Percentiles rank a stretch among this genome's conserved stretches.
These are phyloP conservation scores for Ochropleura plecta DNA, from an alignment of 2,888 invertebrate genomes.

Conservation along the genomic window DNA sequence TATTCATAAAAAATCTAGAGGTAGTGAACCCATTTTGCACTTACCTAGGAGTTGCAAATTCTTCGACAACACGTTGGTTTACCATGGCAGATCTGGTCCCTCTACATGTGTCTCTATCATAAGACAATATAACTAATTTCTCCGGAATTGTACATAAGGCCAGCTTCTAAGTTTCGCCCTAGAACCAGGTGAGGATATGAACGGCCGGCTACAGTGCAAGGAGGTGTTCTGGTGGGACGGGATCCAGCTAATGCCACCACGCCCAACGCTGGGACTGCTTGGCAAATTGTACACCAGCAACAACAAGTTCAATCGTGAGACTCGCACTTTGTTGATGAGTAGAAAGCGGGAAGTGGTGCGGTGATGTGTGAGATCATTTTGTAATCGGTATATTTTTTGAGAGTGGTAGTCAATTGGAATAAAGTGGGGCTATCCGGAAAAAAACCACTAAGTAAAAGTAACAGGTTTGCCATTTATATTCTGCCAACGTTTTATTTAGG, in stretches of 20 bases:
- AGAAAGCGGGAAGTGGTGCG: conserved; percentile 44
- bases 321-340: conserved; percentile 50
- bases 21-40: background rate
- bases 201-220: conserved; percentile 91
- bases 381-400: background rate
- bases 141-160: conserved; percentile 44
- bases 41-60: background rate
- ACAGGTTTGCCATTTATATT: background rate
- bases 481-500: too few relatives aligned
- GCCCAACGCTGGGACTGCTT: conserved; percentile 92
- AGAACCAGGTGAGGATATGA: conserved; percentile 84
- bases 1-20: background rate
- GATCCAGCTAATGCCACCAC: conserved; percentile 91
- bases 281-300: conserved; percentile 89
- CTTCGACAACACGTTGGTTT: background rate
- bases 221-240: conserved; percentile 94
- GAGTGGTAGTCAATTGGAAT: too few relatives aligned
- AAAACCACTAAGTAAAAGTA: background rate
- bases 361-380: conserved; percentile 34
- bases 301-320: conserved; percentile 88
- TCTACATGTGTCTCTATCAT: background rate
- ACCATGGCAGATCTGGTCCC: conserved; percentile 8
- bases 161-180: conserved; percentile 57
- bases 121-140: conserved; percentile 4
- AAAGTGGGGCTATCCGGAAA: background rate